Evolutionary conservation across 2,888 invertebrate species (phyloP).

Genomic region (Herminia tarsipennalis): DNA sequence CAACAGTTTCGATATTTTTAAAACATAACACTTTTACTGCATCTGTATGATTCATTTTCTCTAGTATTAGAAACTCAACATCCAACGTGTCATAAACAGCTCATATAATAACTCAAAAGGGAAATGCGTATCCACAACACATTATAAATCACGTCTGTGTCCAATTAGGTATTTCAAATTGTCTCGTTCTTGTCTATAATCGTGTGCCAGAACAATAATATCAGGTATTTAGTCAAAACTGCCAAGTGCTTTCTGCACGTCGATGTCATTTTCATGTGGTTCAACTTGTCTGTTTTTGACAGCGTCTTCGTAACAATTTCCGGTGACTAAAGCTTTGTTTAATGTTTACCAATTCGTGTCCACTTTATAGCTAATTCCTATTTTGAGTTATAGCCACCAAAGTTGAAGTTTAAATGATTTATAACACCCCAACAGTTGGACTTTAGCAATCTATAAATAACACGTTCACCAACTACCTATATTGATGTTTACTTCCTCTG

Average conservation of each 20-base stretch:
- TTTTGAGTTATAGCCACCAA: too few relatives aligned
- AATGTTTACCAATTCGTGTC: too few relatives aligned
- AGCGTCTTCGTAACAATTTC: slow-evolving; percentile 1
- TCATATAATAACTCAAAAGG: slow-evolving; percentile 14
- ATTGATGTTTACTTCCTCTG: too few relatives aligned
- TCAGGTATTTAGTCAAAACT: slow-evolving; percentile 29
- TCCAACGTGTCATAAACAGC: slow-evolving; percentile 9
- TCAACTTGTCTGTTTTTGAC: background rate
- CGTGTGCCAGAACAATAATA: slow-evolving; percentile 28
- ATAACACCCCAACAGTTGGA: too few relatives aligned
- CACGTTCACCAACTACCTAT: too few relatives aligned
- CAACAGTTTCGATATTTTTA: background rate
- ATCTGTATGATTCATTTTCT: slow-evolving; percentile 1
- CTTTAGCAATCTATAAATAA: too few relatives aligned
- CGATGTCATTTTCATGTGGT: slow-evolving; percentile 19
- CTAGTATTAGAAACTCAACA: slow-evolving; percentile 1
- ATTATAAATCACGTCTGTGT: slow-evolving; percentile 26
- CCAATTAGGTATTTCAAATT: slow-evolving; percentile 39
- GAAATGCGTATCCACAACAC: slow-evolving; percentile 5
- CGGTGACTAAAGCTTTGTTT: background rate
- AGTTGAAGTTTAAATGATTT: too few relatives aligned
- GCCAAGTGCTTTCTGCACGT: slow-evolving; percentile 25
- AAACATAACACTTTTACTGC: background rate
- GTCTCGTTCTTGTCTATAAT: slow-evolving; percentile 19
- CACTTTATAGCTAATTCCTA: too few relatives aligned